phyloP scores from a whole-genome alignment of 2,113 vertebrate species.

The Etheostoma spectabile region DNA sequence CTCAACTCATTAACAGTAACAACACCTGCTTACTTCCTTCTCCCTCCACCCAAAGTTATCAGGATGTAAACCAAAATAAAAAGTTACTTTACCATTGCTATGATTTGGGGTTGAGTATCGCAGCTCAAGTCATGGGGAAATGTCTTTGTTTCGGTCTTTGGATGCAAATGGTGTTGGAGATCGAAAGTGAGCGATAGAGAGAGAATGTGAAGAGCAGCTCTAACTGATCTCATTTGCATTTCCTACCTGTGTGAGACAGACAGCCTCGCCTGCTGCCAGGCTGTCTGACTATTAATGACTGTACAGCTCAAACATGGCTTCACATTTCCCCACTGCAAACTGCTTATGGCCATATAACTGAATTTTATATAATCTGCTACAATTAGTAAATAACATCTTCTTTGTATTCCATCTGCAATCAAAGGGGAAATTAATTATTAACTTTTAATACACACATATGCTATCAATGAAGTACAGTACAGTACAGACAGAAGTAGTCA shows the following conservation, averaged over 20 bases:
- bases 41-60: conserved; percentile 13
- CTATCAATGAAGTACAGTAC: too few relatives aligned
- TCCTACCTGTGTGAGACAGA: conserved; percentile 55
- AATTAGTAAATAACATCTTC: neutral
- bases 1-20: neutral
- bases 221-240: conserved; percentile 75
- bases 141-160: conserved; percentile 45
- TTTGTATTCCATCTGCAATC: neutral
- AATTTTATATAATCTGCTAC: neutral
- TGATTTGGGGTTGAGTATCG: conserved; percentile 24
- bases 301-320: neutral
- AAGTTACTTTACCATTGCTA: conserved; percentile 80
- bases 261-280: conserved; percentile 43
- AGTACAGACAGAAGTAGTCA: too few relatives aligned
- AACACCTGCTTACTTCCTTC: conserved; percentile 51
- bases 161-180: conserved; percentile 62
- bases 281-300: conserved; percentile 21
- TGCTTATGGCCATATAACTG: neutral
- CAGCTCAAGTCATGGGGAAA: conserved; percentile 66
- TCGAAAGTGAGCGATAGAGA: conserved; percentile 29
- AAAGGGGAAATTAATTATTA: conserved; percentile 1
- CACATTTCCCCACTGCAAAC: conserved; percentile 1
- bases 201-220: conserved; percentile 37
- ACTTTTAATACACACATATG: neutral
- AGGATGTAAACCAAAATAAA: conserved; percentile 19